Evolutionary conservation across 2,797 vertebrate species (phyloP).

Genomic region (Tympanoctomys barrerae): DNA sequence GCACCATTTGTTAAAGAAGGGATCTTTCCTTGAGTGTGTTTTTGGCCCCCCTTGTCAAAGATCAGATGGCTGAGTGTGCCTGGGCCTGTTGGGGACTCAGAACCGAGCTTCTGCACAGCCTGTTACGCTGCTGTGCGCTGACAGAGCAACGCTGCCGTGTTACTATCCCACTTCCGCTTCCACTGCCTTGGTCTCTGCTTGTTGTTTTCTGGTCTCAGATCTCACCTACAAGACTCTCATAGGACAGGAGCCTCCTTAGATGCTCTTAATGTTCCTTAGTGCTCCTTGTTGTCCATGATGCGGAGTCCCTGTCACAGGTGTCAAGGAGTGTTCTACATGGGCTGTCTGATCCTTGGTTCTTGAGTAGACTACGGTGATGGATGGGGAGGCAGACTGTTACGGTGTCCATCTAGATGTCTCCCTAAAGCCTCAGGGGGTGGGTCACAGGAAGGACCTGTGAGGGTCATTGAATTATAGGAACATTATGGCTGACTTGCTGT

Average conservation of each 20-base stretch:
- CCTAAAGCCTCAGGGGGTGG: neutral
- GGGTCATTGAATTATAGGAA: neutral
- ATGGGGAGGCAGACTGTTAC: neutral
- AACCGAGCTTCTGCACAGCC: neutral
- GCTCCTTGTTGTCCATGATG: neutral
- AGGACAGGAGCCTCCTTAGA: neutral
- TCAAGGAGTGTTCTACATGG: neutral
- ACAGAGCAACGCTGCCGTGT: rapidly evolving
- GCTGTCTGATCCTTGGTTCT: neutral
- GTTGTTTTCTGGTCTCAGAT: neutral
- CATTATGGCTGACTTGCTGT: neutral
- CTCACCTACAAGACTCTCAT: too few species aligned
- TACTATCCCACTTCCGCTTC: rapidly evolving
- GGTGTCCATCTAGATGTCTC: neutral
- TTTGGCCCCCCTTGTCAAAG: neutral
- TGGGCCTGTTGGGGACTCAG: neutral
- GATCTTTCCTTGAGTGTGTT: neutral
- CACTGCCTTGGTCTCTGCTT: rapidly evolving
- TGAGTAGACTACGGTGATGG: too few species aligned
- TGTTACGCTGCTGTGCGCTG: rapidly evolving
- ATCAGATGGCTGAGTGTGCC: neutral
- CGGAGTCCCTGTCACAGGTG: neutral
- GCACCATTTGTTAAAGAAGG: neutral
- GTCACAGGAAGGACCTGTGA: neutral
- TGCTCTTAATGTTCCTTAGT: neutral